Conservation (phyloP, 2,888 invertebrate genomes). For the Chesias legatella region DNA sequence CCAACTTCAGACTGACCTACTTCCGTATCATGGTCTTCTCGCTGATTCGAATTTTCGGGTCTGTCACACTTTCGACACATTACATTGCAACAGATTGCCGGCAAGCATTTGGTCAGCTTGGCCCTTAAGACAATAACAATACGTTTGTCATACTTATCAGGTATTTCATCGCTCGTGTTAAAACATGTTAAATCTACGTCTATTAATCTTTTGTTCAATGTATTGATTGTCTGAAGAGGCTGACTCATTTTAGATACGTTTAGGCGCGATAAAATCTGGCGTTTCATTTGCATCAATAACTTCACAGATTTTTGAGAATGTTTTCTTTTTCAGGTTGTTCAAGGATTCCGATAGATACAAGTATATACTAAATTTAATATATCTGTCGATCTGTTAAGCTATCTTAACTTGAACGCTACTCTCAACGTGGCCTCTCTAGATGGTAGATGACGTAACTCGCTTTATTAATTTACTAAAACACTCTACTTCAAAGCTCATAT, state of each 20-base stretch:
- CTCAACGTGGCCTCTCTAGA: conserved; percentile 42
- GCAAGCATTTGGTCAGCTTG: too few species aligned
- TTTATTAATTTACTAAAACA: conserved; percentile 27
- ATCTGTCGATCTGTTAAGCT: conserved; percentile 31
- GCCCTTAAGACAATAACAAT: too few species aligned
- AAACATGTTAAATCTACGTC: too few species aligned
- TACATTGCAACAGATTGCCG: too few species aligned
- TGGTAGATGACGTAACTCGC: conserved; percentile 20
- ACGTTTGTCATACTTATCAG: too few species aligned
- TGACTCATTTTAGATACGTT: conserved; percentile 10
- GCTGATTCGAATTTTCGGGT: too few species aligned
- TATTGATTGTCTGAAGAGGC: conserved; percentile 4
- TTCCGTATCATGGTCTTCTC: too few species aligned
- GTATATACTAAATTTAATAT: conserved; percentile 59
- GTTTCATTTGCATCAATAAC: conserved; percentile 1
- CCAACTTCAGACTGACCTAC: too few species aligned
- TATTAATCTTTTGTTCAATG: too few species aligned
- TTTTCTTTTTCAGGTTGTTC: conserved; percentile 67
- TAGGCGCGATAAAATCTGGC: not conserved
- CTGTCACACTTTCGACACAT: too few species aligned
- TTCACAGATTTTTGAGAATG: conserved; percentile 28
- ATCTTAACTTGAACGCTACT: conserved; percentile 40
- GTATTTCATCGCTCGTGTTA: too few species aligned
- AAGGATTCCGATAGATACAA: conserved; percentile 66
- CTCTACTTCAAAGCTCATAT: conserved; percentile 11